Percentiles rank a stretch among this genome's conserved stretches.
These are phyloP conservation scores for Fregetta grallaria DNA, from an alignment of 2,113 vertebrate species.

Conservation along the genomic window DNA sequence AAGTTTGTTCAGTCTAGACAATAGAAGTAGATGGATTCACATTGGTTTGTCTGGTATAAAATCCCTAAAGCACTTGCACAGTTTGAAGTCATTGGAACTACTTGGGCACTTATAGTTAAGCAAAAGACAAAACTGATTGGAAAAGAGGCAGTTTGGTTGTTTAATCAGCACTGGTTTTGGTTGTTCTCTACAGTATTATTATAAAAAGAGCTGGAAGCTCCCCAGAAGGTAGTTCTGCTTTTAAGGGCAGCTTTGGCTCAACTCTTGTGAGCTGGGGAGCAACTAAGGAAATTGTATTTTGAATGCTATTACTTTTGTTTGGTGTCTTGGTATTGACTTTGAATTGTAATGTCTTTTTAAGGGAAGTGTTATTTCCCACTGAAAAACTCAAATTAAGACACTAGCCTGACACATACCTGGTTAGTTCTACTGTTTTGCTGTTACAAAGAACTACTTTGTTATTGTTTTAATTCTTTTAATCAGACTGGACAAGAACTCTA, in stretches of 20 bases:
- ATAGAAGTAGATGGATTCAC: not conserved
- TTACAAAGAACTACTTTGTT: not conserved
- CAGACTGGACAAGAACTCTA: not conserved
- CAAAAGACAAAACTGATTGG: not conserved
- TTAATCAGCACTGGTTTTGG: not conserved
- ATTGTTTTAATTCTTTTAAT: not conserved
- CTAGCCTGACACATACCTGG: fast-evolving
- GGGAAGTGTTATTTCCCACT: not conserved
- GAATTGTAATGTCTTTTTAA: not conserved
- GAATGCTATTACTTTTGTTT: not conserved
- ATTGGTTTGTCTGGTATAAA: not conserved
- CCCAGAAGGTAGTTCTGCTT: not conserved
- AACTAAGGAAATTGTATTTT: not conserved
- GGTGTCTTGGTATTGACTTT: not conserved
- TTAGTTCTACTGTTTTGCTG: not conserved
- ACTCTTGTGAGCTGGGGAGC: not conserved
- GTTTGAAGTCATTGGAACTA: not conserved
- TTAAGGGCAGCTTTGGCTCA: not conserved
- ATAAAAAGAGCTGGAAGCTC: not conserved
- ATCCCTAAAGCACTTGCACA: not conserved
- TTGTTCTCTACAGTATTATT: not conserved
- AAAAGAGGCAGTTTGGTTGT: not conserved
- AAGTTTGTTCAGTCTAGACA: not conserved
- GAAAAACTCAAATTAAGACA: not conserved
- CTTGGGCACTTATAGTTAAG: not conserved